phyloP scores from a whole-genome alignment of 2,888 invertebrate species.

The Dryadula phaetusa region DNA sequence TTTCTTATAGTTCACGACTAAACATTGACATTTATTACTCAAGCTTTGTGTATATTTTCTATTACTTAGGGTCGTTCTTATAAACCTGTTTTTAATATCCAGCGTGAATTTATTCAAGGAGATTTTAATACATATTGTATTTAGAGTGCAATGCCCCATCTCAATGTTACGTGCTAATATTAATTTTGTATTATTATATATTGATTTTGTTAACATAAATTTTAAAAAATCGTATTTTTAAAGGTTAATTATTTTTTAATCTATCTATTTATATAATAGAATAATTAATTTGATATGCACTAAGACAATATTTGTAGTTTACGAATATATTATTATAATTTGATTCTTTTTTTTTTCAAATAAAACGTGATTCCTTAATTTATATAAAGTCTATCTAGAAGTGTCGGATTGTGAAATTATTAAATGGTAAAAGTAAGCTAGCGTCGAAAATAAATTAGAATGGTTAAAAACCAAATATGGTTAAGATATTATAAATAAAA shows the following conservation, averaged over 20 bases:
- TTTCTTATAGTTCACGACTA: conserved; percentile 13
- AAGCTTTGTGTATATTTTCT: conserved; percentile 14
- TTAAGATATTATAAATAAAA: too few relatives aligned
- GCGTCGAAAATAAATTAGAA: too few relatives aligned
- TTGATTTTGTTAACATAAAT: neutral
- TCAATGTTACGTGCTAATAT: conserved; percentile 14
- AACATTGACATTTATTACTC: conserved; percentile 15
- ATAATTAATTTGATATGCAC: neutral
- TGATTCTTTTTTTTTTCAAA: too few relatives aligned
- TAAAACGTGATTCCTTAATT: too few relatives aligned
- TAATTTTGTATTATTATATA: neutral
- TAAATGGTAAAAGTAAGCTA: too few relatives aligned
- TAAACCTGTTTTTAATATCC: conserved; percentile 17
- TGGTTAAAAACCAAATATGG: too few relatives aligned
- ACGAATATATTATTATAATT: too few relatives aligned
- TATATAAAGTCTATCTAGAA: too few relatives aligned
- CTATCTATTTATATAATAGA: neutral
- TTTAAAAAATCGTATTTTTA: neutral
- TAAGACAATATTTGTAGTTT: too few relatives aligned
- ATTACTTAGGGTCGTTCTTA: conserved; percentile 18
- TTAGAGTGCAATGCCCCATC: conserved; percentile 14
- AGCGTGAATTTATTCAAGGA: conserved; percentile 15
- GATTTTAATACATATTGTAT: conserved; percentile 18
- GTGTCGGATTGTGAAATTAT: too few relatives aligned
- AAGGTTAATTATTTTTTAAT: conserved; percentile 5